Evolutionary conservation across 2,113 vertebrate species (phyloP).

Genomic region (Pterocles burchelli): DNA sequence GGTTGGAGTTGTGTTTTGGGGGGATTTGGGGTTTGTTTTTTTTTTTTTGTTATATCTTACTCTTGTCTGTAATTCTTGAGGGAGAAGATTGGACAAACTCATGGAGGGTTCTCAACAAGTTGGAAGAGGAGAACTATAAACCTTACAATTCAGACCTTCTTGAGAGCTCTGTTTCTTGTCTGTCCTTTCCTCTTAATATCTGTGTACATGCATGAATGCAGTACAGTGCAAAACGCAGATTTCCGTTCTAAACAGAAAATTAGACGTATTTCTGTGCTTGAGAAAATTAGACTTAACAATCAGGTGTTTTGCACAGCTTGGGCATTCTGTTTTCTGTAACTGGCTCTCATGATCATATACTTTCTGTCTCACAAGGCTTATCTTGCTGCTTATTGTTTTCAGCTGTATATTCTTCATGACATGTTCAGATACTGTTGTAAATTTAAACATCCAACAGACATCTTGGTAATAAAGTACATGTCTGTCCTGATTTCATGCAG

Average conservation of each 20-base stretch:
- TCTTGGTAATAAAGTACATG: background rate
- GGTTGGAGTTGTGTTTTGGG: no score
- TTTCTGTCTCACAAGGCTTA: background rate
- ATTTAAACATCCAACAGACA: background rate
- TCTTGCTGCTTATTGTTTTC: background rate
- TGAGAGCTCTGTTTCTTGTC: background rate
- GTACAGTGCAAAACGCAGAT: background rate
- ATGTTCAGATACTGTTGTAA: background rate
- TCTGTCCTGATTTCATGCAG: background rate
- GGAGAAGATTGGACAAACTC: background rate
- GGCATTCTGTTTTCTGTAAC: background rate
- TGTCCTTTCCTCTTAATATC: background rate
- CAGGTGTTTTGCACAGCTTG: background rate
- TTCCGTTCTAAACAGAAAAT: background rate
- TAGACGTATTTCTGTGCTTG: background rate
- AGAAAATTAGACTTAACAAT: background rate
- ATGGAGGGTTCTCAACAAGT: background rate
- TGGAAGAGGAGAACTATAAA: background rate
- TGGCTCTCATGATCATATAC: fast-evolving
- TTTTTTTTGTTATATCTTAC: background rate
- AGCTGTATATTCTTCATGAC: background rate
- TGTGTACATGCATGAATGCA: background rate
- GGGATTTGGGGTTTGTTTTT: background rate
- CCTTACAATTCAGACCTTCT: background rate
- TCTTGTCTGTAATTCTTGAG: background rate